A percentile compares a stretch with the other conserved stretches of the same genome.
phyloP scores from a whole-genome alignment of 2,113 vertebrate genomes.

The Astur gentilis region DNA sequence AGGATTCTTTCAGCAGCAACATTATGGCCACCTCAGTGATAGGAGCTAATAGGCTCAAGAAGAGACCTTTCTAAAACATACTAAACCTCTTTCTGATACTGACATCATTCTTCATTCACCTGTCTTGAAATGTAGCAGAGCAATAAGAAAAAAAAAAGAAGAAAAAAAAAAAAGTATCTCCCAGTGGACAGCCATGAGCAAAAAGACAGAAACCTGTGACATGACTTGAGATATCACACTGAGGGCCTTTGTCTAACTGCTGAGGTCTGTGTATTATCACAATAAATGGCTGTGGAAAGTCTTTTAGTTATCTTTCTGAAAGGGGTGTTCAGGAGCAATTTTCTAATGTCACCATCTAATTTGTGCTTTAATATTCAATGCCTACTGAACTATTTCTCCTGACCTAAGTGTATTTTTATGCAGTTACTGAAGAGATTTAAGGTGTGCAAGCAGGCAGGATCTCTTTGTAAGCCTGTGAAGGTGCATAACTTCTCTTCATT shows the following conservation, averaged over 20 bases:
- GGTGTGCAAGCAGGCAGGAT: neutral
- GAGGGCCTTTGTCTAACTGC: neutral
- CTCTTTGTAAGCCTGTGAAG: neutral
- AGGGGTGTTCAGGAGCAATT: neutral
- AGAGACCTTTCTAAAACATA: neutral
- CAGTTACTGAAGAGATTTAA: neutral
- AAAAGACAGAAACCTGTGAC: neutral
- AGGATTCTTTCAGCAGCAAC: neutral
- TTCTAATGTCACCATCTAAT: neutral
- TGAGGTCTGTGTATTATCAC: neutral
- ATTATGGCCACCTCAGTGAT: rapidly evolving
- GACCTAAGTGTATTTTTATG: neutral
- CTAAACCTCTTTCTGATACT: neutral
- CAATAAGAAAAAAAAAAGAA: neutral
- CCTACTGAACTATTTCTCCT: neutral
- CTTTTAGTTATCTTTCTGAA: neutral
- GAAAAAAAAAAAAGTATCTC: neutral
- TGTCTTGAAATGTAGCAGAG: neutral
- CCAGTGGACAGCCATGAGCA: neutral
- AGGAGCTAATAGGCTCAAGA: neutral
- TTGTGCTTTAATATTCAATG: neutral
- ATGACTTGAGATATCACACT: neutral
- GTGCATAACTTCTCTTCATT: neutral
- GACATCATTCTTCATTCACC: neutral
- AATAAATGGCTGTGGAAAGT: neutral